Conservation (phyloP, 2,113 vertebrate genomes). For the Uria aalge region DNA sequence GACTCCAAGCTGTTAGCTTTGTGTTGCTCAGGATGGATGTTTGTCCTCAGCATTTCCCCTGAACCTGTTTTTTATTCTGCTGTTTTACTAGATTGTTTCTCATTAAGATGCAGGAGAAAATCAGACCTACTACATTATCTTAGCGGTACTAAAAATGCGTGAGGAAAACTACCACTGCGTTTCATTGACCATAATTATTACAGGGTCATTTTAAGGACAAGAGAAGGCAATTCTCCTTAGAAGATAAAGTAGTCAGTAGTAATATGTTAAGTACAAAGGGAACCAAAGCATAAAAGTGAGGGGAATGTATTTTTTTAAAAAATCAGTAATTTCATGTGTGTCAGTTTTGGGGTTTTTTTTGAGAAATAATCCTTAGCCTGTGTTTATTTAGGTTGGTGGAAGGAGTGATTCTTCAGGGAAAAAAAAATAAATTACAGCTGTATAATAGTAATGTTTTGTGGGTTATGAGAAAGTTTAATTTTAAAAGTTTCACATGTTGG, state of each 20-base stretch:
- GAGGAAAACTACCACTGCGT: fast-evolving
- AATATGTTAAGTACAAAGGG: not conserved
- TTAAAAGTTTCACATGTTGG: not conserved
- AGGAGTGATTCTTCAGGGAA: not conserved
- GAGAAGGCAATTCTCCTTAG: not conserved
- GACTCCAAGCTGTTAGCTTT: not conserved
- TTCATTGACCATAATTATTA: not conserved
- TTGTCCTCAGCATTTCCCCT: not conserved
- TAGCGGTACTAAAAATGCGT: not conserved
- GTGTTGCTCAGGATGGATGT: not conserved
- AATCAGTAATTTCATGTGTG: not conserved
- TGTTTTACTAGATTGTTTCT: not conserved
- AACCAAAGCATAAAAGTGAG: not conserved
- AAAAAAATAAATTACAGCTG: not conserved
- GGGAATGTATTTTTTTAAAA: not conserved
- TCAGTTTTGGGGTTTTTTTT: not conserved
- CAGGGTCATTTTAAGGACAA: not conserved
- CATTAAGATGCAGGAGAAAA: not conserved
- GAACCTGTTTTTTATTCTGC: not conserved
- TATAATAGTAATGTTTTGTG: not conserved
- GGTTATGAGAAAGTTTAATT: not conserved
- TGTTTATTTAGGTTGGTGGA: not conserved
- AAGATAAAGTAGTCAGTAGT: not conserved
- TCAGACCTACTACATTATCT: not conserved
- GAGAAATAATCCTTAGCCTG: not conserved